phyloP scores from a whole-genome alignment of 2,888 invertebrate genomes.

The Sphaerophoria taeniata region DNA sequence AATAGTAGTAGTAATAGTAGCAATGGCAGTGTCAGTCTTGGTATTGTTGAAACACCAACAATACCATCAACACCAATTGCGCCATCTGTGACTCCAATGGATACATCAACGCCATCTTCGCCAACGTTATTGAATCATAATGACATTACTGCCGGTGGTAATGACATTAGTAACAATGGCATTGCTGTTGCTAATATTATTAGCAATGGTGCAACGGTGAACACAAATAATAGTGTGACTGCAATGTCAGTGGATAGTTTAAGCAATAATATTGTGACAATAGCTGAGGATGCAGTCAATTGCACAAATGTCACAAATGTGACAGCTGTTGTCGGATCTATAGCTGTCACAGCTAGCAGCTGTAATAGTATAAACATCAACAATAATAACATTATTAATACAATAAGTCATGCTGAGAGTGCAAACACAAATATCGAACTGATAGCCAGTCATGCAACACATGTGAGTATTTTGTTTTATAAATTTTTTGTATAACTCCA shows the following conservation, averaged over 20 bases:
- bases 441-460: slow-evolving; percentile 71
- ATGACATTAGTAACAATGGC: slow-evolving; percentile 5
- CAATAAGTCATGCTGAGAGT: slow-evolving; percentile 67
- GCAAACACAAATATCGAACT: slow-evolving; percentile 69
- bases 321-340: slow-evolving; percentile 47
- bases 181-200: slow-evolving; percentile 35
- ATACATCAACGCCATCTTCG: slow-evolving; percentile 53
- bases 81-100: slow-evolving; percentile 34
- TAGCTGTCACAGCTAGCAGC: slow-evolving; percentile 59
- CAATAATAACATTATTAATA: slow-evolving; percentile 48
- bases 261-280: slow-evolving; percentile 68
- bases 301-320: slow-evolving; percentile 39
- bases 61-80: slow-evolving; percentile 39
- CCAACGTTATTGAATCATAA: slow-evolving; percentile 29
- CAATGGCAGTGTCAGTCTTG: not conserved
- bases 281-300: slow-evolving; percentile 37
- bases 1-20: slow-evolving; percentile 54
- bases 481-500: not conserved
- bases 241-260: slow-evolving; percentile 68
- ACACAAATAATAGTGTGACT: slow-evolving; percentile 40
- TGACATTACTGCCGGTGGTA: slow-evolving; percentile 1
- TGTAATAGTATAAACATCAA: slow-evolving; percentile 29
- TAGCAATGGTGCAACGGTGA: slow-evolving; percentile 59
- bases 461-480: slow-evolving; percentile 60
- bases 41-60: slow-evolving; percentile 38